phyloP scores from a whole-genome alignment of 1,140 invertebrate species.

The Gyrodactylus salaris region DNA sequence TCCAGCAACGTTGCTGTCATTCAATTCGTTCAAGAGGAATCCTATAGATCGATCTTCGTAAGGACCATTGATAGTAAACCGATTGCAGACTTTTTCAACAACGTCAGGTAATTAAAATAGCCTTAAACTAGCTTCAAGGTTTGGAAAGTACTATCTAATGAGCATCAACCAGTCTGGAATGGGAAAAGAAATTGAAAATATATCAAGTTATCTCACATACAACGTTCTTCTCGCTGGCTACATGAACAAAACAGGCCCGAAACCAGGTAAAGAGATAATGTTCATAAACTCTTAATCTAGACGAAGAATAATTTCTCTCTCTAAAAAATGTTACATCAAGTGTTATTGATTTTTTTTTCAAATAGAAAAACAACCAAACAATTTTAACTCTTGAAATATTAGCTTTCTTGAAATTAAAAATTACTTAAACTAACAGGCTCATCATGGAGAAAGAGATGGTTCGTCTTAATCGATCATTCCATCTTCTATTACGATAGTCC shows the following conservation, averaged over 20 bases:
- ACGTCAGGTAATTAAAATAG: too few species aligned
- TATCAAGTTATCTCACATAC: neutral
- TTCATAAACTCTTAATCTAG: neutral
- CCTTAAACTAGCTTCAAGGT: too few species aligned
- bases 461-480: neutral
- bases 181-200: neutral
- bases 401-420: neutral
- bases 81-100: neutral
- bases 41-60: neutral
- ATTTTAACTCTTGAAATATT: neutral
- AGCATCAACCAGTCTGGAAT: neutral
- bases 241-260: neutral
- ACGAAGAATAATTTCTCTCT: too few species aligned
- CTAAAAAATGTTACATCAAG: too few species aligned
- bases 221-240: neutral
- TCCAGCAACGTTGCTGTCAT: neutral
- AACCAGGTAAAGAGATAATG: neutral
- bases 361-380: neutral
- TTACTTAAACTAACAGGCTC: neutral
- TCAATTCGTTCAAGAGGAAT: neutral
- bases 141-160: neutral
- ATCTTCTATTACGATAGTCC: neutral
- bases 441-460: neutral
- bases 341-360: neutral
- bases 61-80: neutral